A percentile compares a stretch with the other conserved stretches of the same genome.
Evolutionary conservation across 2,888 invertebrate species (phyloP).

Genomic region (Hyppa rectilinea): DNA sequence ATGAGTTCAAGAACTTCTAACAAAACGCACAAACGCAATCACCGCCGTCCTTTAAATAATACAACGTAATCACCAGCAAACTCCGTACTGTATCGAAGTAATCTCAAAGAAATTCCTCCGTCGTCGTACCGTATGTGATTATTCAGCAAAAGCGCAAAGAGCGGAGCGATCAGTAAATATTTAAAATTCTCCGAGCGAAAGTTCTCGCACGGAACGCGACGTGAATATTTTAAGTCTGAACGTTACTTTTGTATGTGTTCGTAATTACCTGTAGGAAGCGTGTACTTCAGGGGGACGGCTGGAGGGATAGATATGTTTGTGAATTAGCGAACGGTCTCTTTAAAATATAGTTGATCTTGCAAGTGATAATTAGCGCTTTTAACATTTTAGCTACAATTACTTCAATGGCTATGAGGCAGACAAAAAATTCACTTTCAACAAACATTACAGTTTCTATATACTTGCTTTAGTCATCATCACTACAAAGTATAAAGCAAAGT

Average conservation of each 20-base stretch:
- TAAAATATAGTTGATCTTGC: slow-evolving; percentile 13
- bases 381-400: too few relatives aligned
- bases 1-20: background rate
- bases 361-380: too few relatives aligned
- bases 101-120: slow-evolving; percentile 62
- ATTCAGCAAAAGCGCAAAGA: slow-evolving; percentile 67
- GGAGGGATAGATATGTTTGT: background rate
- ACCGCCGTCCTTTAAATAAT: slow-evolving; percentile 11
- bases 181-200: slow-evolving; percentile 68
- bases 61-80: slow-evolving; percentile 34
- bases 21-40: background rate
- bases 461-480: too few relatives aligned
- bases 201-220: slow-evolving; percentile 60
- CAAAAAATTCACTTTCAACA: too few relatives aligned
- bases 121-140: slow-evolving; percentile 62
- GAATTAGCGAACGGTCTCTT: slow-evolving; percentile 12
- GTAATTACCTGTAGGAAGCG: slow-evolving; percentile 63
- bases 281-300: slow-evolving; percentile 20
- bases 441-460: too few relatives aligned
- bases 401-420: too few relatives aligned
- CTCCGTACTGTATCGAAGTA: slow-evolving; percentile 52
- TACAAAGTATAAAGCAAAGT: too few relatives aligned
- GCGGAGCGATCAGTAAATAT: slow-evolving; percentile 68
- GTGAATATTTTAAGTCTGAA: slow-evolving; percentile 66
- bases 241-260: slow-evolving; percentile 65